phyloP scores from a whole-genome alignment of 2,113 vertebrate genomes.

The Actinemys pallida region DNA sequence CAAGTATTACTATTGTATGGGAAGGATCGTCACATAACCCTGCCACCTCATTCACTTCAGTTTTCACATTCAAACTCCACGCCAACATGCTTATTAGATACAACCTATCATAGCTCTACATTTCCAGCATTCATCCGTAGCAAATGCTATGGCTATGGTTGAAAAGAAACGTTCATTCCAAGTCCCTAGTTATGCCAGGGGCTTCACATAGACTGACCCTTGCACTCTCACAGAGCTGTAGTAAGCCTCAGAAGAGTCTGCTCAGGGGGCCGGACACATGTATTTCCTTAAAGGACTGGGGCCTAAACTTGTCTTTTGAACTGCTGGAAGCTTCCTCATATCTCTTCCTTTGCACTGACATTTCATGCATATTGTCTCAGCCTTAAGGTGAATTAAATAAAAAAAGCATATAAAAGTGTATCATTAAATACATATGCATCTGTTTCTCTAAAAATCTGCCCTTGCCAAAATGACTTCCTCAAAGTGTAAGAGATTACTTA shows the following conservation, averaged over 20 bases:
- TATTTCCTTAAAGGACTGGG: neutral
- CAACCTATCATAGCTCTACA: neutral
- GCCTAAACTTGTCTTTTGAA: neutral
- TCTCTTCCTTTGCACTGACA: neutral
- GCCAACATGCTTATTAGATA: neutral
- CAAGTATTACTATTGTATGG: accelerated
- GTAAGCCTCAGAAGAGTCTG: neutral
- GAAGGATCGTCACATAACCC: neutral
- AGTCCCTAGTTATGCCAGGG: neutral
- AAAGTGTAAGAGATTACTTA: neutral
- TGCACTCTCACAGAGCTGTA: neutral
- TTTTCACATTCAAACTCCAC: neutral
- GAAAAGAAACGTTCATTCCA: accelerated
- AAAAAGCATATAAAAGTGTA: neutral
- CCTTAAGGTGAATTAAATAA: accelerated
- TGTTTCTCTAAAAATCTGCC: neutral
- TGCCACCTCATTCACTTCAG: neutral
- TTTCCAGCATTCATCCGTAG: accelerated
- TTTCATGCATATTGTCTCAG: accelerated
- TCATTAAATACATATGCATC: neutral
- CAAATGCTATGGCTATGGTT: accelerated
- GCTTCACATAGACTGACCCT: neutral
- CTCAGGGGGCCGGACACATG: accelerated
- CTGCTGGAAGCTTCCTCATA: neutral
- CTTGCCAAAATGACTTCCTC: neutral